Evolutionary conservation across 37 sponge, comb jelly and placozoan genomes (phyloP).

Genomic region (Halichondria panicea): DNA sequence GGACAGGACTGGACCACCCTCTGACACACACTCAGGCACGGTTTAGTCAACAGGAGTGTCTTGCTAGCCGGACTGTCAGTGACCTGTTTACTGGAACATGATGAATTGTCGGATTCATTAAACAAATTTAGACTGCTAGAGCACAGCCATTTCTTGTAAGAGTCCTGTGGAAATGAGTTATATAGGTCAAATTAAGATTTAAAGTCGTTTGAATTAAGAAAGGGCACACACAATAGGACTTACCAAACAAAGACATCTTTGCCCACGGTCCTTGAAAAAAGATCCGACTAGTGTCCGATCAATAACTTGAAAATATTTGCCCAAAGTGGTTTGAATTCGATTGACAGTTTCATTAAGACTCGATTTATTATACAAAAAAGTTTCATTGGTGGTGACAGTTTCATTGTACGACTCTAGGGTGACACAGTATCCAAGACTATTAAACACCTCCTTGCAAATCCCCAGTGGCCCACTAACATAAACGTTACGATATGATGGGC

Average conservation of each 20-base stretch:
- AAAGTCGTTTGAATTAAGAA: not conserved
- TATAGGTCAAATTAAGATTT: not conserved
- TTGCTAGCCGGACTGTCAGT: not conserved
- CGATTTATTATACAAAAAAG: no score
- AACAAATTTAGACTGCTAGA: slow-evolving; percentile 15
- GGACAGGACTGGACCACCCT: slow-evolving; percentile 51
- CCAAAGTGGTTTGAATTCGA: no score
- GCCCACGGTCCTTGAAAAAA: not conserved
- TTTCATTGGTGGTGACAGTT: no score
- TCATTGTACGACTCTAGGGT: no score
- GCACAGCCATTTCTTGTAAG: slow-evolving; percentile 60
- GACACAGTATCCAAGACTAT: no score
- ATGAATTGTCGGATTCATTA: not conserved
- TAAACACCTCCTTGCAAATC: no score
- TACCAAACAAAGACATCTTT: slow-evolving; percentile 34
- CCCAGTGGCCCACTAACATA: no score
- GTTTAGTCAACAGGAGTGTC: not conserved
- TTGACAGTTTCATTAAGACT: no score
- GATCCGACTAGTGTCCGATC: slow-evolving; percentile 36
- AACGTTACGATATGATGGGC: no score
- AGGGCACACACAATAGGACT: not conserved
- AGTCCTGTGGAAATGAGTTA: slow-evolving; percentile 8
- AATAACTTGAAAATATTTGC: no score
- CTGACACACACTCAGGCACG: slow-evolving; percentile 37
- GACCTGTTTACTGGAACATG: not conserved